Percentiles rank a stretch among this genome's conserved stretches.
Evolutionary conservation across 2,888 invertebrate genomes (phyloP).

Genomic region (Gryllus longicercus): DNA sequence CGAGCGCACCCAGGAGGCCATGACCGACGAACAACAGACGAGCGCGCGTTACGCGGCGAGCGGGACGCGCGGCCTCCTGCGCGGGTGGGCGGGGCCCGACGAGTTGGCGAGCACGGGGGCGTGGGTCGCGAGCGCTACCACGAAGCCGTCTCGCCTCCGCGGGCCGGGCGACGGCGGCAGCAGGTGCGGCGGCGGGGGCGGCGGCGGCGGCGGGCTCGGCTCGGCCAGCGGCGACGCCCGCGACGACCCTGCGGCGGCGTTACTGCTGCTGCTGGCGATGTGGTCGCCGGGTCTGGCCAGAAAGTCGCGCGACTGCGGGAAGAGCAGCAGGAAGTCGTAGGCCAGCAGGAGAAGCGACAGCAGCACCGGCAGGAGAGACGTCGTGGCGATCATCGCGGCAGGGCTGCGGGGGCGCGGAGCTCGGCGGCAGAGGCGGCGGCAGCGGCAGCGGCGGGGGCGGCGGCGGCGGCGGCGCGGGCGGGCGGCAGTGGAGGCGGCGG

Average conservation of each 20-base stretch:
- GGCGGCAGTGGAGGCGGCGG: not conserved
- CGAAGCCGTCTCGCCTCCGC: not conserved
- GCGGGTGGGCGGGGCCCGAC: not conserved
- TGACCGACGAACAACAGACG: not conserved
- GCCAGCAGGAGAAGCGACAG: not conserved
- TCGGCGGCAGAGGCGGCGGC: not conserved
- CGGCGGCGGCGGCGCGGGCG: not conserved
- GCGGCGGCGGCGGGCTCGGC: not conserved
- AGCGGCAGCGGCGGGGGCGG: not conserved
- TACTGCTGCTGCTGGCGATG: not conserved
- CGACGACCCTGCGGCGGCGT: not conserved
- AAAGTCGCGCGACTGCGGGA: not conserved
- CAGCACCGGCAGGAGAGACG: not conserved
- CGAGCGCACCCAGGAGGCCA: not conserved
- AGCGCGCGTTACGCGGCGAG: not conserved
- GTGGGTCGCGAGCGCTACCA: not conserved
- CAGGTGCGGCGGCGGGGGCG: not conserved
- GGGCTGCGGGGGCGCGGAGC: not conserved
- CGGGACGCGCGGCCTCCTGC: not conserved
- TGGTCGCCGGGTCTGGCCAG: not conserved
- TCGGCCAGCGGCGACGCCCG: not conserved
- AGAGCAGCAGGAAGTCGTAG: conserved; percentile 1
- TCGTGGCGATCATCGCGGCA: not conserved
- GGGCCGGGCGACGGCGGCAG: not conserved
- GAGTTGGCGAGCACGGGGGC: not conserved